phyloP scores from a whole-genome alignment of 2,797 vertebrate genomes.

The Galago senegalensis region DNA sequence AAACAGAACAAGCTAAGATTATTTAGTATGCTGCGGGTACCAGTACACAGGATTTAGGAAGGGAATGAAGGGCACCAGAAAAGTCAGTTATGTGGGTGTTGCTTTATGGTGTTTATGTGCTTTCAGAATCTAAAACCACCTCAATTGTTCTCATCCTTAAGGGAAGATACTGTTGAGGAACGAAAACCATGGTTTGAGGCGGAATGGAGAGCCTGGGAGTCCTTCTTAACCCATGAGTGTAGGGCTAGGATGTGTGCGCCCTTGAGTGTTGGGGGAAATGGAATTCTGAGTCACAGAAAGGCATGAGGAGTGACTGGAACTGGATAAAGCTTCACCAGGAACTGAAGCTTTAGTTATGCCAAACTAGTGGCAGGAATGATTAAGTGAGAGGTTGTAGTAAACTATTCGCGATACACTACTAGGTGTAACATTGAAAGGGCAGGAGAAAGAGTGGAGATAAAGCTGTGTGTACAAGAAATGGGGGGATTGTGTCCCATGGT shows the following conservation, averaged over 20 bases:
- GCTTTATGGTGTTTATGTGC: neutral
- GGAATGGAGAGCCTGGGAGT: neutral
- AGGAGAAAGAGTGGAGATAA: neutral
- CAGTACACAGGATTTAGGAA: neutral
- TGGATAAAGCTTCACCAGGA: neutral
- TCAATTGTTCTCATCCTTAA: neutral
- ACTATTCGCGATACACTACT: neutral
- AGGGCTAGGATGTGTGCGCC: too few species aligned
- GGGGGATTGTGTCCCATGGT: neutral
- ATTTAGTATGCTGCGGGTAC: neutral
- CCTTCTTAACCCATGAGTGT: neutral
- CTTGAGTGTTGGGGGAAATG: neutral
- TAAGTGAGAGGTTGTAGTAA: neutral
- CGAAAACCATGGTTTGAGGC: neutral
- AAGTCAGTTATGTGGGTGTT: neutral
- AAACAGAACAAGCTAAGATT: neutral
- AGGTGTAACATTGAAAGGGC: neutral
- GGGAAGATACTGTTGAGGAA: neutral
- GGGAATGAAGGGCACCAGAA: neutral
- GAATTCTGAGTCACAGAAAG: neutral
- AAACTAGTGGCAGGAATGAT: neutral
- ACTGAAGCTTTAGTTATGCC: neutral
- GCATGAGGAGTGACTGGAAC: neutral
- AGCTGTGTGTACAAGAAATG: neutral
- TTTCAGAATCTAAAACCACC: conserved; percentile 54